Evolutionary conservation across 2,113 vertebrate genomes (phyloP).

Genomic region (Apodemus sylvaticus): DNA sequence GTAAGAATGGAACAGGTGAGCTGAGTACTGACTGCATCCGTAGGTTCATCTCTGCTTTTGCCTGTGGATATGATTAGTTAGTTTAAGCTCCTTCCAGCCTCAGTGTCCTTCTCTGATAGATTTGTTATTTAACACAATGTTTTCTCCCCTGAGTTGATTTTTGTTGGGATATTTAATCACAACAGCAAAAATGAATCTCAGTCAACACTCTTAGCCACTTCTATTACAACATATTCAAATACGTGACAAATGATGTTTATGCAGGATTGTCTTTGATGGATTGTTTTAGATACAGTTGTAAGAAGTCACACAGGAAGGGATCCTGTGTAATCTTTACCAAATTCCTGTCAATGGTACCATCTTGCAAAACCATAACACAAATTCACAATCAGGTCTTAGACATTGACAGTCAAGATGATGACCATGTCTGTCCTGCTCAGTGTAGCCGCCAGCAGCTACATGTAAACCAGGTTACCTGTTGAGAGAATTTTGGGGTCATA

Average conservation of each 20-base stretch:
- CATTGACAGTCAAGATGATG: not conserved
- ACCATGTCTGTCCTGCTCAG: not conserved
- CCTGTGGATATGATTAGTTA: not conserved
- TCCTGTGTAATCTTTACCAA: too few species aligned
- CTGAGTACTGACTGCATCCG: not conserved
- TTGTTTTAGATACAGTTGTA: not conserved
- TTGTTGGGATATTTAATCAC: not conserved
- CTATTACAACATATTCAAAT: not conserved
- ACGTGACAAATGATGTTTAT: not conserved
- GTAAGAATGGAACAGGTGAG: not conserved
- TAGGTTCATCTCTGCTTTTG: not conserved
- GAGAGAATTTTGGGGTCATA: too few species aligned
- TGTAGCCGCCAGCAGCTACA: too few species aligned
- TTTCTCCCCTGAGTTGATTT: not conserved
- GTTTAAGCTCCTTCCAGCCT: not conserved
- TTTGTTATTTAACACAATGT: not conserved
- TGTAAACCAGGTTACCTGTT: too few species aligned
- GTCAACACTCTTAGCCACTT: too few species aligned
- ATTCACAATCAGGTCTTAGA: not conserved
- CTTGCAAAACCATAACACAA: not conserved
- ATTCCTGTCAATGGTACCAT: not conserved
- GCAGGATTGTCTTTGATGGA: not conserved
- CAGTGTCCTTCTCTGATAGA: not conserved
- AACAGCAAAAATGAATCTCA: not conserved
- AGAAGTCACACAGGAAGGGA: not conserved